These are phyloP conservation scores for Solea senegalensis DNA, from an alignment of 2,113 vertebrate species.

Conservation along the genomic window DNA sequence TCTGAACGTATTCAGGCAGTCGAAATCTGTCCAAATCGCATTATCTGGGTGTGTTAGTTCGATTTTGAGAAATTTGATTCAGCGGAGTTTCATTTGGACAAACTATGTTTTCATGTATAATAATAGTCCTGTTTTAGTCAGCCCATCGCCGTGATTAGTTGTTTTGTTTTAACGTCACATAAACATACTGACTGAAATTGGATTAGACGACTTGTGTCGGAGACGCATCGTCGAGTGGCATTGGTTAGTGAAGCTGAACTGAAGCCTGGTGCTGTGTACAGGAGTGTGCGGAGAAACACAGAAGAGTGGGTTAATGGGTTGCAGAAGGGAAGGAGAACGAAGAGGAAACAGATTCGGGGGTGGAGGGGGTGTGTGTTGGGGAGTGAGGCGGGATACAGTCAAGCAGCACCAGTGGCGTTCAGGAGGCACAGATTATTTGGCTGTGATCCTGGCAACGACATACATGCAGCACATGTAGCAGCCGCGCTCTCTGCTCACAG, in stretches of 20 bases:
- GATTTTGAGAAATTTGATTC: too few relatives aligned
- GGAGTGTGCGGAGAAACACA: conserved; percentile 56
- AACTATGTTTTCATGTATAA: too few relatives aligned
- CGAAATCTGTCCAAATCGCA: too few relatives aligned
- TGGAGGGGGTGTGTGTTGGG: conserved; percentile 36
- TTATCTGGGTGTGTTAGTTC: too few relatives aligned
- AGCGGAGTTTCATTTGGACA: too few relatives aligned
- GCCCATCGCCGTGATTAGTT: too few relatives aligned
- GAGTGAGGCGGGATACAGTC: conserved; percentile 64
- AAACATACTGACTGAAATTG: background rate
- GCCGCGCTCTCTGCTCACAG: conserved; percentile 78
- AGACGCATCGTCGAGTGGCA: background rate
- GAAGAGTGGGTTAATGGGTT: conserved; percentile 63
- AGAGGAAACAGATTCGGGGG: conserved; percentile 26
- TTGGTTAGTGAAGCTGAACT: conserved; percentile 69
- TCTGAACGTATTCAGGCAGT: too few relatives aligned
- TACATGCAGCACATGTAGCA: conserved; percentile 55
- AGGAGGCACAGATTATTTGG: conserved; percentile 38
- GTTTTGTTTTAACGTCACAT: too few relatives aligned
- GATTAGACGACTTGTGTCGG: background rate
- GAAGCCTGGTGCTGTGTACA: conserved; percentile 53
- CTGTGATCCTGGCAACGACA: conserved; percentile 56
- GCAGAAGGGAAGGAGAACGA: conserved; percentile 30
- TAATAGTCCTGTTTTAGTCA: too few relatives aligned
- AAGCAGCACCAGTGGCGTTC: conserved; percentile 66